These are phyloP conservation scores for Bactericera cockerelli DNA, from an alignment of 1,140 invertebrate genomes.

Conservation along the genomic window DNA sequence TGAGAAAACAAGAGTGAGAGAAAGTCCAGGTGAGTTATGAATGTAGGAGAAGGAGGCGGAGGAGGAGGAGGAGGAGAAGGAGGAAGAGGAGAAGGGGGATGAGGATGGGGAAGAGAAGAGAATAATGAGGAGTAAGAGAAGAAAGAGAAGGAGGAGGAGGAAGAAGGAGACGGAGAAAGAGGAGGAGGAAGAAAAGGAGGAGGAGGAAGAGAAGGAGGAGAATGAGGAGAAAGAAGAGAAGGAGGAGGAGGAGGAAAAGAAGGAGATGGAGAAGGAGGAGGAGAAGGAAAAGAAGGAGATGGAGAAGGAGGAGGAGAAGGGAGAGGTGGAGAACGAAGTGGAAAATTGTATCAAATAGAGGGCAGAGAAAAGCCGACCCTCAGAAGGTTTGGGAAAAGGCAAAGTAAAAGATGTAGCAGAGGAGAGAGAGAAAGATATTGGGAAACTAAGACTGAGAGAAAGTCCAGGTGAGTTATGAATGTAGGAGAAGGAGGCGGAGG, in stretches of 20 bases:
- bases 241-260: background rate
- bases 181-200: background rate
- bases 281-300: background rate
- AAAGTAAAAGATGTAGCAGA: too few relatives aligned
- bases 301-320: background rate
- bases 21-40: background rate
- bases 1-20: too few relatives aligned
- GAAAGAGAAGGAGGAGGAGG: too few relatives aligned
- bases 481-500: slow-evolving; percentile 4
- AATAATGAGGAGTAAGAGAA: too few relatives aligned
- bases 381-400: too few relatives aligned
- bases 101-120: too few relatives aligned
- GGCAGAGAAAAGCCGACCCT: too few relatives aligned
- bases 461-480: slow-evolving; percentile 14
- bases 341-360: too few relatives aligned
- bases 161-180: too few relatives aligned
- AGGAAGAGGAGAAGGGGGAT: background rate
- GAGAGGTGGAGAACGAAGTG: too few relatives aligned
- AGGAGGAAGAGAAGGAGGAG: background rate
- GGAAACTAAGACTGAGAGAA: slow-evolving; percentile 14
- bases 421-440: slow-evolving; percentile 11
- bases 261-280: background rate
- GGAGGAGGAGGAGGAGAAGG: background rate
- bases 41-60: too few relatives aligned
- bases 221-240: too few relatives aligned